Evolutionary conservation across 2,888 invertebrate genomes (phyloP).

Genomic region (Scelioninae gen. 2): DNA sequence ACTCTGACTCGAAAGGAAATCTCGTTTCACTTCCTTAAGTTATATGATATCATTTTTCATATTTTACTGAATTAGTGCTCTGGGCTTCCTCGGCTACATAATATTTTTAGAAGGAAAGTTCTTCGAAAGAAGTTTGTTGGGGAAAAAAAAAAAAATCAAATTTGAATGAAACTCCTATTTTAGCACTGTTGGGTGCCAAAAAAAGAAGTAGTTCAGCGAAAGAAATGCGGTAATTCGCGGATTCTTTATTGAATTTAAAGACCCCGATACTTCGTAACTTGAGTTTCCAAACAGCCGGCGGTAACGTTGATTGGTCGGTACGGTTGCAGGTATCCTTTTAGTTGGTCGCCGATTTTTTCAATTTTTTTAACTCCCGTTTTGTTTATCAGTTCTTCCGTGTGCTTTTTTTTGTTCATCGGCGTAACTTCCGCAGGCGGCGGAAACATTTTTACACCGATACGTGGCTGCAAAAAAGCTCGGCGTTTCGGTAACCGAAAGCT

Average conservation of each 20-base stretch:
- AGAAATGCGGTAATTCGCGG: constrained; percentile 25
- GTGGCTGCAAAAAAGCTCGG: constrained; percentile 39
- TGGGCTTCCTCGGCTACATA: no score
- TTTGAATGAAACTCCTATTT: background rate
- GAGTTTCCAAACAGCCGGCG: constrained; percentile 37
- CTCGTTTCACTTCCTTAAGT: no score
- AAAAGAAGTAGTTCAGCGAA: background rate
- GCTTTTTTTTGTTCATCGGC: constrained; percentile 39
- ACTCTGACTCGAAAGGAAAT: no score
- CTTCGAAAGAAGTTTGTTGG: no score
- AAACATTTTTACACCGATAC: constrained; percentile 60
- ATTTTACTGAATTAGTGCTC: no score
- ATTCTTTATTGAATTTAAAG: constrained; percentile 38
- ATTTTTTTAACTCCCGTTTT: constrained; percentile 38
- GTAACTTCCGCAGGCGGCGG: constrained; percentile 54
- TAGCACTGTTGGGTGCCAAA: background rate
- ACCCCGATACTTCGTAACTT: constrained; percentile 40
- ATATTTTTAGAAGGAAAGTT: no score
- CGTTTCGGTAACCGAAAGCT: constrained; percentile 54
- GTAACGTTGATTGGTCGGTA: constrained; percentile 43
- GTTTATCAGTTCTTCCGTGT: constrained; percentile 39
- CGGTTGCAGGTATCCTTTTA: constrained; percentile 42
- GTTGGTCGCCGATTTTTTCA: constrained; percentile 22
- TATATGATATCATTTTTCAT: no score
- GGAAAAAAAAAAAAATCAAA: no score